phyloP scores from a whole-genome alignment of 2,888 invertebrate species.

The Acronicta alni region DNA sequence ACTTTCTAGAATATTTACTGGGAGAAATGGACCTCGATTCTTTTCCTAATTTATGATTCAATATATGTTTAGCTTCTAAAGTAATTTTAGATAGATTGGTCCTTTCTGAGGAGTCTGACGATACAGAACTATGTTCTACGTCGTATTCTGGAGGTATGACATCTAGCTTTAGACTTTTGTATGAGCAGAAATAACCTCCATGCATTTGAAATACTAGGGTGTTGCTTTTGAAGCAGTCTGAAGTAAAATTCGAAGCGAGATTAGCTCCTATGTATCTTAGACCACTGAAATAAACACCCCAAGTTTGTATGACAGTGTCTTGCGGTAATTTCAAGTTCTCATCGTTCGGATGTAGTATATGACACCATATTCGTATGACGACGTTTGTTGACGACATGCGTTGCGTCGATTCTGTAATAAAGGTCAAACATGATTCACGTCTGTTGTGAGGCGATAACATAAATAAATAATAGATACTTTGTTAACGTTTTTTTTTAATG shows the following conservation, averaged over 20 bases:
- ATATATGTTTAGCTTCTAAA: slow-evolving; percentile 73
- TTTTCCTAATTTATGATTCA: slow-evolving; percentile 70
- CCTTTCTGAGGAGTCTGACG: slow-evolving; percentile 80
- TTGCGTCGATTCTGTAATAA: slow-evolving; percentile 81
- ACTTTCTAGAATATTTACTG: slow-evolving; percentile 70
- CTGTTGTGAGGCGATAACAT: slow-evolving; percentile 23
- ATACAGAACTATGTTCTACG: slow-evolving; percentile 79
- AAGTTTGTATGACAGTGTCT: slow-evolving; percentile 92
- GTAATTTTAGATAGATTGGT: slow-evolving; percentile 79
- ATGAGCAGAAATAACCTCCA: slow-evolving; percentile 95
- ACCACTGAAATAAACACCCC: slow-evolving; percentile 96
- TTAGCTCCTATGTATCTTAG: slow-evolving; percentile 93
- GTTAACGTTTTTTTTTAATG: neutral
- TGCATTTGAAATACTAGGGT: slow-evolving; percentile 96
- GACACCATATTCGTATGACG: slow-evolving; percentile 86
- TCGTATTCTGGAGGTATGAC: slow-evolving; percentile 84
- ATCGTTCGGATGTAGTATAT: slow-evolving; percentile 66
- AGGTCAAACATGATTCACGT: slow-evolving; percentile 41
- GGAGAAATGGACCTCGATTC: slow-evolving; percentile 83
- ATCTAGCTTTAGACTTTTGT: slow-evolving; percentile 86
- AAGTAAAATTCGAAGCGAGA: slow-evolving; percentile 91
- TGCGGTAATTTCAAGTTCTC: slow-evolving; percentile 63
- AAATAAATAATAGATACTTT: slow-evolving; percentile 17
- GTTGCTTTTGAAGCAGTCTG: slow-evolving; percentile 91
- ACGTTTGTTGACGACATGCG: slow-evolving; percentile 85